A percentile compares a stretch with the other conserved stretches of the same genome.
These are phyloP conservation scores for Gopherus flavomarginatus DNA, from an alignment of 2,113 vertebrate genomes.

Conservation along the genomic window DNA sequence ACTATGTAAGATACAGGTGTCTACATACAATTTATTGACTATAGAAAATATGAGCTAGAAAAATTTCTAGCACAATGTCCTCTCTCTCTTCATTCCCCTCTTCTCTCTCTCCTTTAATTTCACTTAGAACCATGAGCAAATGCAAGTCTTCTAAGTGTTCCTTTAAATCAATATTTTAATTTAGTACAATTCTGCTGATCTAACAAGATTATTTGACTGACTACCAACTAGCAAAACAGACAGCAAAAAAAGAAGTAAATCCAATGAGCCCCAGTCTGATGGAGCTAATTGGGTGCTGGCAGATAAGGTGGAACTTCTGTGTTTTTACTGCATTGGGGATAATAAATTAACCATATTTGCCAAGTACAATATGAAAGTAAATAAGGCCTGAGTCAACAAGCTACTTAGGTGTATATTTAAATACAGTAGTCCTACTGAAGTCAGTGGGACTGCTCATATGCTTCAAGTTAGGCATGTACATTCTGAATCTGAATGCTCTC, in stretches of 20 bases:
- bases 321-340: neutral
- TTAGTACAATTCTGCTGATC: neutral
- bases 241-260: neutral
- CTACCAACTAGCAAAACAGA: neutral
- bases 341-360: neutral
- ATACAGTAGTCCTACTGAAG: too few species aligned
- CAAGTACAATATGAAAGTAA: neutral
- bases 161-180: neutral
- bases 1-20: neutral
- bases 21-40: neutral
- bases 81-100: neutral
- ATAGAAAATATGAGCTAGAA: neutral
- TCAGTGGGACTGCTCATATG: too few species aligned
- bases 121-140: neutral
- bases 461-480: too few species aligned
- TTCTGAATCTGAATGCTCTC: too few species aligned
- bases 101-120: neutral
- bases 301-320: rapidly evolving
- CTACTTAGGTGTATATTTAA: too few species aligned
- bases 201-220: neutral
- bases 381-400: neutral
- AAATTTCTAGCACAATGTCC: neutral
- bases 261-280: neutral
- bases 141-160: neutral
- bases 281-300: rapidly evolving